Percentiles rank a stretch among this genome's conserved stretches.
phyloP scores from a whole-genome alignment of 2,113 vertebrate species.

The Kryptolebias marmoratus region DNA sequence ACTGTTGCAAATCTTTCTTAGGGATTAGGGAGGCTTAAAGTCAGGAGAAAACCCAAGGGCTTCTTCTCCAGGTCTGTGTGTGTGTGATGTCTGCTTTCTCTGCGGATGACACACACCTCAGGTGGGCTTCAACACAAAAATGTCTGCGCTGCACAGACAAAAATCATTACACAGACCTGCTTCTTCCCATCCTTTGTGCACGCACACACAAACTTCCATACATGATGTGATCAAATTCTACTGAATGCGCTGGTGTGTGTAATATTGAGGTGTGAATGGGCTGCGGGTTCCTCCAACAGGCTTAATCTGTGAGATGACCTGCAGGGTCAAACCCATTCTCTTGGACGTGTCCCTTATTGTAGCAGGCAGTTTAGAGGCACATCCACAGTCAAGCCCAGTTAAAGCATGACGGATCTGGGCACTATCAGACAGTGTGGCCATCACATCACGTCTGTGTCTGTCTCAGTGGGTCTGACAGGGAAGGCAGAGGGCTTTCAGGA shows the following conservation, averaged over 20 bases:
- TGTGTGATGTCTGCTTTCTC: conserved; percentile 49
- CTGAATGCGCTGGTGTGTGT: conserved; percentile 22
- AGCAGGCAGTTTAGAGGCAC: conserved; percentile 73
- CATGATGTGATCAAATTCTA: conserved; percentile 34
- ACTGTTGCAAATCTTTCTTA: conserved; percentile 78
- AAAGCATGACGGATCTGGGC: conserved; percentile 72
- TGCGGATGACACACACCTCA: conserved; percentile 40
- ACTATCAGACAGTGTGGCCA: conserved; percentile 76
- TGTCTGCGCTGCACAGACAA: conserved; percentile 13
- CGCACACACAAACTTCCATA: conserved; percentile 8
- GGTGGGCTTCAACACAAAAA: conserved; percentile 21
- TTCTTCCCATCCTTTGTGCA: not conserved
- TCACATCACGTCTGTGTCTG: conserved; percentile 76
- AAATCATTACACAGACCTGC: conserved; percentile 25
- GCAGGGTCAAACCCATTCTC: conserved; percentile 78
- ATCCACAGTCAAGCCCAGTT: conserved; percentile 76
- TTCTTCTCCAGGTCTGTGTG: conserved; percentile 55
- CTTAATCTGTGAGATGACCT: conserved; percentile 70
- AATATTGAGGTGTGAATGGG: conserved; percentile 66
- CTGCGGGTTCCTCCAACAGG: conserved; percentile 47
- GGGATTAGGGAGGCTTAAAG: conserved; percentile 78
- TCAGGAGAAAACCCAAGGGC: conserved; percentile 73
- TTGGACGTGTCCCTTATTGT: conserved; percentile 75
- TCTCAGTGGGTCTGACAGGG: conserved; percentile 67
- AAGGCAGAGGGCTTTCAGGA: conserved; percentile 60